phyloP scores from a whole-genome alignment of 2,888 invertebrate genomes.

The Tolmerus cingulatus region DNA sequence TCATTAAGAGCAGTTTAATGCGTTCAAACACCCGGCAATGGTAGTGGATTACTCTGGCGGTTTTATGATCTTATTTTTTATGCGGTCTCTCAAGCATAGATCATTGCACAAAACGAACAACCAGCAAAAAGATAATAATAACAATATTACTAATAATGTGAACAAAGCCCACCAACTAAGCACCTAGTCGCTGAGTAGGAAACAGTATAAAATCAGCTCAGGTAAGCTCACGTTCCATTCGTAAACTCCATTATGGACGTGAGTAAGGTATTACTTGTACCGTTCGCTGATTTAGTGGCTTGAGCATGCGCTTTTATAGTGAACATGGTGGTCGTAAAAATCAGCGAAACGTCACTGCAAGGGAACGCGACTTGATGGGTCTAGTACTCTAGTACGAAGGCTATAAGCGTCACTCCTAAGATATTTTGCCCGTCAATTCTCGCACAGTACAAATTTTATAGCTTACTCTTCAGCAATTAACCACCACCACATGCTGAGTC shows the following conservation, averaged over 20 bases:
- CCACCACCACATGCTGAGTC: slow-evolving; percentile 14
- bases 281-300: slow-evolving; percentile 37
- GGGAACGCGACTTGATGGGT: neutral
- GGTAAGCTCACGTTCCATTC: neutral
- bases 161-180: slow-evolving; percentile 13
- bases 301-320: slow-evolving; percentile 31
- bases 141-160: slow-evolving; percentile 24
- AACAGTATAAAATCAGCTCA: slow-evolving; percentile 1
- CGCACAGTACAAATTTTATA: slow-evolving; percentile 7
- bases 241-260: neutral
- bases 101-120: slow-evolving; percentile 12
- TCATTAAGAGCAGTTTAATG: slow-evolving; percentile 44
- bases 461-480: slow-evolving; percentile 12
- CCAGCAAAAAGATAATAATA: neutral
- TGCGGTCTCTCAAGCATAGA: slow-evolving; percentile 31
- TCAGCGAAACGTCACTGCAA: slow-evolving; percentile 13
- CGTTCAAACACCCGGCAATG: slow-evolving; percentile 38
- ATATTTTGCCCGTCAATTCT: neutral
- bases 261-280: slow-evolving; percentile 21
- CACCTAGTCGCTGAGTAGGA: neutral
- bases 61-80: slow-evolving; percentile 36
- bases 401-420: neutral
- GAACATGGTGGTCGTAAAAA: slow-evolving; percentile 28
- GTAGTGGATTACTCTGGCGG: neutral
- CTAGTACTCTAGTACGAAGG: neutral